Evolutionary conservation across 1,140 invertebrate species (phyloP), one percentile per base, ranked within the genome.

Genomic region (Brachionus sp.): DNA sequence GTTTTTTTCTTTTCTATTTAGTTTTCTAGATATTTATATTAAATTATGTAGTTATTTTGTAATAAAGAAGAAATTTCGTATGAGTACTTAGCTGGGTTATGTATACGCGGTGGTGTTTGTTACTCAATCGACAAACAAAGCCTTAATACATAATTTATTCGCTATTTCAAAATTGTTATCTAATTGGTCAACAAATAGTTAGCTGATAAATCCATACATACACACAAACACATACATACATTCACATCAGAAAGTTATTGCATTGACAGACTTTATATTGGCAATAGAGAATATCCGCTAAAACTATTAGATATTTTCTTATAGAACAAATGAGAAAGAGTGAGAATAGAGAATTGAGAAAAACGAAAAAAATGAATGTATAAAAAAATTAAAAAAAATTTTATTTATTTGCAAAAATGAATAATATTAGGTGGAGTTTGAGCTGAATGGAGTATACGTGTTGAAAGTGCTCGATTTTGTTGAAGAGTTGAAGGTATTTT

Each of bases 401-500:
- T 39, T 35, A 70, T 70, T 39, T 70, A 37, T 70, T 39, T 37
- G n/a, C 35, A n/a, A 37, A 37, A 37, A 39, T 70, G 33, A 70
- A 70, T 70, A 70, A 70, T 70, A 39, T 39, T 70, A 70, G 33
- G 50, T 57, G 50, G 50, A 57, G 50, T 57, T 57, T 57, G 1
- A 25, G n/a, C 29, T 2, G 64, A 19, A 12, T 70, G 66, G 66
- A 70, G 66, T 70, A 39, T 70, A 37, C 33, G 64, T 66, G 64
- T 66, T 35, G 64, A 33, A 7, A 37, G 16, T 66, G n/a, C 23
- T 57, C 23, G 16, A 66, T 37, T 66, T 70, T n/a, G 16, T 10
- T n/a, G 23, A 9, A 46, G 39, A 75, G 70, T 75, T 75, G 70
- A 75, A 75, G 70, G 70, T 75, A 75, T 75, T 70, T 35, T 33